Conservation (phyloP, 2,113 vertebrate species). For the Alces alces region DNA sequence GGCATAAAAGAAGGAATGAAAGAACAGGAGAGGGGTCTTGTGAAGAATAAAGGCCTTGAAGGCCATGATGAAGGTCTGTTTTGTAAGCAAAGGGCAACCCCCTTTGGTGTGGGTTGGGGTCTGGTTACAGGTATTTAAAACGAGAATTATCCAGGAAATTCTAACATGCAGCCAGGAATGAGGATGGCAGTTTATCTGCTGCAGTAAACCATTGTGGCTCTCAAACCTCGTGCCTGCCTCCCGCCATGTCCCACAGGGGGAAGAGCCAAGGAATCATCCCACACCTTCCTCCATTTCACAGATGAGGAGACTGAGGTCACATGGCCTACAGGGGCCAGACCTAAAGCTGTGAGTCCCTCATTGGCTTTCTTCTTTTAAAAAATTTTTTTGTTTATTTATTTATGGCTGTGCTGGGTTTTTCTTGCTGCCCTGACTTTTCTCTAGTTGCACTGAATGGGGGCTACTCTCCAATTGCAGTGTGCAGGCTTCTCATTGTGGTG, state of each 20-base stretch:
- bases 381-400: background rate
- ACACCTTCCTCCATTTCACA: background rate
- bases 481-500: background rate
- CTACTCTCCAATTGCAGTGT: background rate
- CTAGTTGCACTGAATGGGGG: background rate
- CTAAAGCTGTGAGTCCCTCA: background rate
- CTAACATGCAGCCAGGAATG: background rate
- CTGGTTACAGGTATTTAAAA: background rate
- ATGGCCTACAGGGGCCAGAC: background rate
- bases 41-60: background rate
- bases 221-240: background rate
- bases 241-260: background rate
- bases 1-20: background rate
- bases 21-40: background rate
- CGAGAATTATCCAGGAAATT: background rate
- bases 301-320: background rate
- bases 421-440: background rate
- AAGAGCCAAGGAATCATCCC: background rate
- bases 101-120: background rate
- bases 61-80: background rate
- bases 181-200: background rate
- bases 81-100: background rate
- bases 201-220: background rate
- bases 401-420: background rate
- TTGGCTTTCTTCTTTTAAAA: background rate